Evolutionary conservation across 1,140 invertebrate genomes (phyloP).

Genomic region (Diorhabda elongata): DNA sequence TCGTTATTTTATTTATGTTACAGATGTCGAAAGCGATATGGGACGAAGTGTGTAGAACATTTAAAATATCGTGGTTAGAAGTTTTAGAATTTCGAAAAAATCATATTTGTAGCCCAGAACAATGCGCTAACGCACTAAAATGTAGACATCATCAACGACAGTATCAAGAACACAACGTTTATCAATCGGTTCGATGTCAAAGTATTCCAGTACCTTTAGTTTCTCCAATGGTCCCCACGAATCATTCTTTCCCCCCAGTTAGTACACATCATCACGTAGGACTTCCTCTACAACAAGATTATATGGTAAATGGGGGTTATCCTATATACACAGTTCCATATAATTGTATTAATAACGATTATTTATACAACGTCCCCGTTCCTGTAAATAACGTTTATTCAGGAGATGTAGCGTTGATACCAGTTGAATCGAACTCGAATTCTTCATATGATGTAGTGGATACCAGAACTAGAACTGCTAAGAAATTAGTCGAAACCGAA

Average conservation of each 20-base stretch:
- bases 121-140: slow-evolving; percentile 51
- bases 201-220: slow-evolving; percentile 2
- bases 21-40: slow-evolving; percentile 56
- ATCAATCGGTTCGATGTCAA: slow-evolving; percentile 4
- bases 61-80: slow-evolving; percentile 60
- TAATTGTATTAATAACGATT: slow-evolving; percentile 7
- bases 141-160: slow-evolving; percentile 48
- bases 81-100: slow-evolving; percentile 62
- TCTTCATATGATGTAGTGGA: slow-evolving; percentile 30
- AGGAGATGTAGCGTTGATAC: slow-evolving; percentile 61
- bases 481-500: slow-evolving; percentile 20
- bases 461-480: slow-evolving; percentile 20
- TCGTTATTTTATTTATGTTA: background rate
- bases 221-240: slow-evolving; percentile 7
- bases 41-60: slow-evolving; percentile 54
- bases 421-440: slow-evolving; percentile 55
- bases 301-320: slow-evolving; percentile 28
- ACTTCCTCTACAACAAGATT: slow-evolving; percentile 19
- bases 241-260: slow-evolving; percentile 33
- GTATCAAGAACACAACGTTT: slow-evolving; percentile 36
- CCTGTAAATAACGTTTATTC: slow-evolving; percentile 18
- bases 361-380: background rate
- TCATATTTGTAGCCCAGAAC: slow-evolving; percentile 57
- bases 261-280: slow-evolving; percentile 21
- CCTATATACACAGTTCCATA: slow-evolving; percentile 18